Evolutionary conservation across 2,113 vertebrate genomes (phyloP), one percentile per base, ranked within the genome.

Genomic region (Callorhinus ursinus): DNA sequence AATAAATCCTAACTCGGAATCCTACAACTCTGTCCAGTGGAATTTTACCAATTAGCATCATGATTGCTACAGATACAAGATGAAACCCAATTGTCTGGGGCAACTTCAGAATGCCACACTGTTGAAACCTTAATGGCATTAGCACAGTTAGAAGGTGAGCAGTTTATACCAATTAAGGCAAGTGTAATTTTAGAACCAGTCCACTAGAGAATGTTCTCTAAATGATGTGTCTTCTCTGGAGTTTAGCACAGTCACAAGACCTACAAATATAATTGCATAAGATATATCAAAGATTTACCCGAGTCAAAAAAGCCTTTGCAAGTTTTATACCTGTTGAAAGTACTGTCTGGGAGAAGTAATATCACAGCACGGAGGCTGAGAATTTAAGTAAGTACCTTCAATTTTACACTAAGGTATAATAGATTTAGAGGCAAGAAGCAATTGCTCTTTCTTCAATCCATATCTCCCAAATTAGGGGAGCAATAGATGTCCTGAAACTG

Each of bases 121-220:
- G 22, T 46, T 96, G 95, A 94, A 96, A 95, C 24, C 36, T 89
- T 57, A 96, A 92, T 31, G 57, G 42, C 16, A 95, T 96, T 82
- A 94, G 69, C 14, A 90, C 76, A 97, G 46, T 93, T 88, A 96
- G 93, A 88, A 93, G 71, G 80, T 16, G 13, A 96, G n/a, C 2
- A 93, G 51, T 95, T 97, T 82, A 95, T 1, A 53, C 33, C 88
- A 97, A 92, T 96, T 95, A 96, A 97, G 46, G 7, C 22, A 96
- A 76, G 22, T 88, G 3, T 93, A 93, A 94, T 82, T 95, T 97
- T 88, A 89, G 85, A 93, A 80, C 24, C 72, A 83, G 94, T 80
- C n/a, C 55, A 63, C 39, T 71, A 61, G 36, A 91, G 53, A 89
- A 81, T 82, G 46, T 46, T 49, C 61, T 89, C 65, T 96, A 97